A percentile compares a stretch with the other conserved stretches of the same genome.
These are phyloP conservation scores for Cetoscarus ocellatus DNA, from an alignment of 2,797 vertebrate genomes.

Conservation along the genomic window DNA sequence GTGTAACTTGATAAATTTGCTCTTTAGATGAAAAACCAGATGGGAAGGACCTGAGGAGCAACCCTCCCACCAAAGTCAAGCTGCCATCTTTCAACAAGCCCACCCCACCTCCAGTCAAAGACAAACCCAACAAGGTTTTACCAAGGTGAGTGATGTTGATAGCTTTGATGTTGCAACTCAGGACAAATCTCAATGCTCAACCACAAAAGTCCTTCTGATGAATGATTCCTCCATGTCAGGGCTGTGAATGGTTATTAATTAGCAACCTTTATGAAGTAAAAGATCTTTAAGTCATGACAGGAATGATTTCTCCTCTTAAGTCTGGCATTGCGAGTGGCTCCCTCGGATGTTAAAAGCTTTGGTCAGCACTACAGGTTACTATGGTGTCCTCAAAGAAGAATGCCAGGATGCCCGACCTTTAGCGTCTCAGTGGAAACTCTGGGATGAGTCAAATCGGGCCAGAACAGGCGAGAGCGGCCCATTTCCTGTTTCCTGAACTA, in stretches of 20 bases:
- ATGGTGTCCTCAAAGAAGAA: slow-evolving; percentile 74
- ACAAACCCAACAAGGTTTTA: slow-evolving; percentile 71
- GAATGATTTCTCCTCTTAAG: slow-evolving; percentile 57
- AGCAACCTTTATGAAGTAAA: slow-evolving; percentile 45
- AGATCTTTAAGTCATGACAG: slow-evolving; percentile 62
- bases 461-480: slow-evolving; percentile 53
- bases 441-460: slow-evolving; percentile 78
- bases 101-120: slow-evolving; percentile 86
- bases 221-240: slow-evolving; percentile 4
- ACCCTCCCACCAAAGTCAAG: slow-evolving; percentile 82
- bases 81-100: slow-evolving; percentile 81
- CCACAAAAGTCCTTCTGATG: background rate
- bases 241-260: slow-evolving; percentile 43
- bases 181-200: slow-evolving; percentile 6
- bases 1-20: background rate
- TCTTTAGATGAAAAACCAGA: slow-evolving; percentile 75
- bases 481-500: slow-evolving; percentile 82
- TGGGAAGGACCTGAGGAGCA: slow-evolving; percentile 81
- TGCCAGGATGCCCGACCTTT: slow-evolving; percentile 77
- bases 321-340: slow-evolving; percentile 47
- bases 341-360: slow-evolving; percentile 65
- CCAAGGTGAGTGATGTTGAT: slow-evolving; percentile 83
- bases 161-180: slow-evolving; percentile 8
- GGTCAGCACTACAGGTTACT: slow-evolving; percentile 54
- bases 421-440: slow-evolving; percentile 75